Base-by-base conservation (phyloP, 2,888 invertebrate genomes). In the Mamestra brassicae region DNA sequence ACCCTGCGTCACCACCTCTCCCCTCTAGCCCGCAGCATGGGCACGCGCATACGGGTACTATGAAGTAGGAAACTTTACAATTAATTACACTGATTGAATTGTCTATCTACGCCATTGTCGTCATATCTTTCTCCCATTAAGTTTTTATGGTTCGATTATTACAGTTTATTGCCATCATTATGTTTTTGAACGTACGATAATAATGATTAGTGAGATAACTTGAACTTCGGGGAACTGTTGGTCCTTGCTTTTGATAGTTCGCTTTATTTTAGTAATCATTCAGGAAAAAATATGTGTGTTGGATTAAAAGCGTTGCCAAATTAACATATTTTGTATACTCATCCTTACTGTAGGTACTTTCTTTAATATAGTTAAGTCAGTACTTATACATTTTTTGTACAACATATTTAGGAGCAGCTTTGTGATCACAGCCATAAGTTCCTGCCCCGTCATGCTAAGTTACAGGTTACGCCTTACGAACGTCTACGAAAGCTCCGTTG, bases 41-140 rank as follows among this genome's bases (percentile, higher is more conserved):
- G 90, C 87, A 71, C 80, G 90, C 90, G 89, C 92, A 93, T 93
- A 91, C 91, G 93, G 92, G 94, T 83, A 72, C 89, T 86, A 90
- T 88, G 87, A 92, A 89, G 85, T 88, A 92, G 90, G 92, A 93
- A 93, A 90, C 88, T 88, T 80, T 84, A 89, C 90, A 91, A 94
- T 93, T 94, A 93, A 94, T 93, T 88, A 90, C 91, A 89, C 89
- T 90, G 94, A 95, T 94, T 94, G 93, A 92, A 91, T 90, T 88
- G 85, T 90, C 91, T 89, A 93, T 94, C 91, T 86, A 85, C 80
- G 83, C 91, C 82, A 94, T 94, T 94, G 93, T 93, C 87, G 80
- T 85, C 85, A 83, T 84, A 85, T 84, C 83, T 88, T 85, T 85
- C 85, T 86, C 86, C 84, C 88, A 88, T 87, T 85, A 76, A 70